These are phyloP conservation scores for Hyposmocoma kahamanoa DNA, from an alignment of 1,140 invertebrate species.

Conservation along the genomic window DNA sequence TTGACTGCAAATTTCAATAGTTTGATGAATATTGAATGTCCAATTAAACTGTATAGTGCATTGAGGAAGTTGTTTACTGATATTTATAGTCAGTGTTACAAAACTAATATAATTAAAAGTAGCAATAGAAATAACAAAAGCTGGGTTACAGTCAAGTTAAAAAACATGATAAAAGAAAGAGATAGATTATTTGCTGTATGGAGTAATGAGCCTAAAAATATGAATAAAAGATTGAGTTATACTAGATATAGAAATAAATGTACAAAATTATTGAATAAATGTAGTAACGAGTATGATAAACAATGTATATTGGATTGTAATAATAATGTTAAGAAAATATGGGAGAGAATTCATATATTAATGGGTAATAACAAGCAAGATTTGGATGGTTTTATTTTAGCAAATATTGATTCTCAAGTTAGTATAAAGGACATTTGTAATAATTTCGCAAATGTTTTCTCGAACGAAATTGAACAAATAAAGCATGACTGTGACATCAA, in stretches of 20 bases:
- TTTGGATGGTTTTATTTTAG: not conserved
- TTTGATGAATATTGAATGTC: not conserved
- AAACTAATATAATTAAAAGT: not conserved
- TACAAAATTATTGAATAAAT: not conserved
- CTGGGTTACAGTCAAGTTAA: not conserved
- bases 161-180: not conserved
- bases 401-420: not conserved
- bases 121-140: constrained; percentile 4
- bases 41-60: not conserved
- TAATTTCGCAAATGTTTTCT: constrained; percentile 1
- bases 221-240: not conserved
- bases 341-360: constrained; percentile 3
- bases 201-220: no score
- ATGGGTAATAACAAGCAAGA: not conserved
- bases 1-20: not conserved
- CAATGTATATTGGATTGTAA: no score
- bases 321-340: constrained; percentile 4
- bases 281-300: constrained; percentile 4
- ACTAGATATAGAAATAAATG: not conserved
- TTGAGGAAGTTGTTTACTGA: not conserved
- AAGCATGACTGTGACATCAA: not conserved
- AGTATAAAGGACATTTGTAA: not conserved
- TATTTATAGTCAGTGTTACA: constrained; percentile 6
- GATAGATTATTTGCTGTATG: not conserved
- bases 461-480: constrained; percentile 1